phyloP scores from a whole-genome alignment of 37 sponge, comb jelly and placozoan genomes.

The Amphimedon queenslandica region DNA sequence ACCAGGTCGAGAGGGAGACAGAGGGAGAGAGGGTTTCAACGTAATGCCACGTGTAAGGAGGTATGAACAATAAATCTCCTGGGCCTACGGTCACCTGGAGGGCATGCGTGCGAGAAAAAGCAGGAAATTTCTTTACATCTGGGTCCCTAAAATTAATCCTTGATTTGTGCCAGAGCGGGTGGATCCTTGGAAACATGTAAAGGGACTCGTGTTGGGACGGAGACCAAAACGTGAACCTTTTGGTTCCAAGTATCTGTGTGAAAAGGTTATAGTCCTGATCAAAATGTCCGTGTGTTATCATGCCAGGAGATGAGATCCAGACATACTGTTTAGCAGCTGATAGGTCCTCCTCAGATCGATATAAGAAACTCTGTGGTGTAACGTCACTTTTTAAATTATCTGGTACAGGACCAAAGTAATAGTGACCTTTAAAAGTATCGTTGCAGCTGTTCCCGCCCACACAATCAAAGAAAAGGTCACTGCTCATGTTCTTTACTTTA shows the following conservation, averaged over 20 bases:
- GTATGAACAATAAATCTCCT: constrained; percentile 82
- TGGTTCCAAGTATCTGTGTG: constrained; percentile 76
- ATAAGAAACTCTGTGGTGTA: constrained; percentile 36
- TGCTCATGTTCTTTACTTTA: constrained; percentile 55
- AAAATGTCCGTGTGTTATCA: constrained; percentile 90
- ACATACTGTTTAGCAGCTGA: constrained; percentile 64
- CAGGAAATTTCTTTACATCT: constrained; percentile 47
- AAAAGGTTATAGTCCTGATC: constrained; percentile 91
- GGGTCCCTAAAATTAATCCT: constrained; percentile 59
- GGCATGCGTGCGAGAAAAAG: constrained; percentile 59
- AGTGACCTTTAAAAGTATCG: constrained; percentile 66
- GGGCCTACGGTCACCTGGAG: constrained; percentile 66
- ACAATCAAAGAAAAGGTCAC: constrained; percentile 49
- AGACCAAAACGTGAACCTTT: constrained; percentile 83
- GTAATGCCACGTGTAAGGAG: constrained; percentile 94
- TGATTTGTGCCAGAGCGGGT: constrained; percentile 96
- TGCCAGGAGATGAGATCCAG: constrained; percentile 86
- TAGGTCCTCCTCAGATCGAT: constrained; percentile 49
- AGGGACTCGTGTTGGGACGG: constrained; percentile 71
- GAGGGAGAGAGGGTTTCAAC: constrained; percentile 85
- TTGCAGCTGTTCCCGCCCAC: constrained; percentile 19
- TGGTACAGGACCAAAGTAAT: constrained; percentile 69
- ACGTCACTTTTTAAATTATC: constrained; percentile 47
- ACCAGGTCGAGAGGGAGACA: constrained; percentile 89
- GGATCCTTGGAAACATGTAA: constrained; percentile 78